Conservation (phyloP, 2,113 vertebrate genomes). For the Pterocles gutturalis region DNA sequence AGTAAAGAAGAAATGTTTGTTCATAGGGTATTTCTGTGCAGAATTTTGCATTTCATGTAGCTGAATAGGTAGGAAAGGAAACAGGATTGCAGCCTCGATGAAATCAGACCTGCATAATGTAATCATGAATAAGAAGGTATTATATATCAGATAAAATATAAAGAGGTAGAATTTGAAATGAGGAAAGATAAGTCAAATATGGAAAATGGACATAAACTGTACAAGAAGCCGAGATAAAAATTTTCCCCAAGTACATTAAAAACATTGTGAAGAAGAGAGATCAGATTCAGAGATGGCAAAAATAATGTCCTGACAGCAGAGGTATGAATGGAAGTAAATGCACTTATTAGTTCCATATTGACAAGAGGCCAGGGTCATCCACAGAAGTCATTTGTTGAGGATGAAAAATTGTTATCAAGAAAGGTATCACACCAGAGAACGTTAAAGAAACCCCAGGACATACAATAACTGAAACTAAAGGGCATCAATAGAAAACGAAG, state of each 20-base stretch:
- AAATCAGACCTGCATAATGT: conserved; percentile 70
- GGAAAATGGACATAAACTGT: conserved; percentile 31
- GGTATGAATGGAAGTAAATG: neutral
- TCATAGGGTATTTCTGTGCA: neutral
- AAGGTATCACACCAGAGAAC: neutral
- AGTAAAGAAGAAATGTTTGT: neutral
- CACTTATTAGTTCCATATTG: neutral
- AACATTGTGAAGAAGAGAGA: neutral
- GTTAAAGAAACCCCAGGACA: neutral
- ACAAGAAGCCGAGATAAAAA: neutral
- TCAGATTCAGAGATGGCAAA: neutral
- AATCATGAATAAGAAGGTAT: conserved; percentile 56
- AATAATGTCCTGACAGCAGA: conserved; percentile 20
- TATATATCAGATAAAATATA: neutral
- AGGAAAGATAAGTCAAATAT: conserved; percentile 8
- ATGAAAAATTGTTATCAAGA: neutral
- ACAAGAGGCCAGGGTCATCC: neutral
- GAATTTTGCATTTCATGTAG: neutral
- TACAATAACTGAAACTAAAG: neutral
- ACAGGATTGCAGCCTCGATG: conserved; percentile 5
- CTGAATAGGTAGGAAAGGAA: neutral
- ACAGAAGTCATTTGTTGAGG: neutral
- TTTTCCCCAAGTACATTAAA: neutral
- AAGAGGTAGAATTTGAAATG: neutral
- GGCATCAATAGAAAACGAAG: neutral